These are phyloP conservation scores for Ceratitis capitata DNA, from an alignment of 1,140 invertebrate species.

Conservation along the genomic window DNA sequence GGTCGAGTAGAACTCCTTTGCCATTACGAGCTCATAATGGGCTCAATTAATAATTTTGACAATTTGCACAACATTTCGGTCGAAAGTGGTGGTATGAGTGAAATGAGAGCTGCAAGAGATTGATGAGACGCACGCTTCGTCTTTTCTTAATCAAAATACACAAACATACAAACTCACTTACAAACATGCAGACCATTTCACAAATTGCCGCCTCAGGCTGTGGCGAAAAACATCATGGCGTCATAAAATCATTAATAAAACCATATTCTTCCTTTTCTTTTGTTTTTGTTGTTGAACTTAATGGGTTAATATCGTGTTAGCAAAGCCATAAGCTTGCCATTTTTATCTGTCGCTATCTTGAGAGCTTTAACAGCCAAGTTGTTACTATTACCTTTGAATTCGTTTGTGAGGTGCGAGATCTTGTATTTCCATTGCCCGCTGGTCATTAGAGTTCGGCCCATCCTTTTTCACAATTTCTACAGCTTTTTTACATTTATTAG, in stretches of 20 bases:
- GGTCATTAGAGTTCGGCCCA: background rate
- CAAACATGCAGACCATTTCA: background rate
- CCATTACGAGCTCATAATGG: constrained; percentile 47
- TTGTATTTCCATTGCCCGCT: background rate
- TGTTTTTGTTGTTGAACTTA: background rate
- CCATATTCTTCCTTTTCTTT: background rate
- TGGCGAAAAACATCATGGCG: background rate
- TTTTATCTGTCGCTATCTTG: background rate
- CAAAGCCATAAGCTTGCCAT: background rate
- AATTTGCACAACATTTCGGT: constrained; percentile 61
- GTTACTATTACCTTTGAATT: background rate
- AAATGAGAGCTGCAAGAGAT: background rate
- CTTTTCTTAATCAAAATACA: no score
- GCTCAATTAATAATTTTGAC: constrained; percentile 64
- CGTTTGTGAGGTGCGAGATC: background rate
- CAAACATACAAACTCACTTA: background rate
- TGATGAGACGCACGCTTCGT: background rate
- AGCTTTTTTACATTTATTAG: background rate
- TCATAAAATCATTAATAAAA: constrained; percentile 36
- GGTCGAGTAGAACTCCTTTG: background rate
- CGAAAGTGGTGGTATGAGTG: background rate
- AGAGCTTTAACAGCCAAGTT: background rate
- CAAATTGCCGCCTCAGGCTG: background rate
- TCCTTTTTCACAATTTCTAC: background rate
- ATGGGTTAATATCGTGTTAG: constrained; percentile 27